Evolutionary conservation across 37 sponge, comb jelly and placozoan genomes (phyloP).

Genomic region (Oopsacas minuta): DNA sequence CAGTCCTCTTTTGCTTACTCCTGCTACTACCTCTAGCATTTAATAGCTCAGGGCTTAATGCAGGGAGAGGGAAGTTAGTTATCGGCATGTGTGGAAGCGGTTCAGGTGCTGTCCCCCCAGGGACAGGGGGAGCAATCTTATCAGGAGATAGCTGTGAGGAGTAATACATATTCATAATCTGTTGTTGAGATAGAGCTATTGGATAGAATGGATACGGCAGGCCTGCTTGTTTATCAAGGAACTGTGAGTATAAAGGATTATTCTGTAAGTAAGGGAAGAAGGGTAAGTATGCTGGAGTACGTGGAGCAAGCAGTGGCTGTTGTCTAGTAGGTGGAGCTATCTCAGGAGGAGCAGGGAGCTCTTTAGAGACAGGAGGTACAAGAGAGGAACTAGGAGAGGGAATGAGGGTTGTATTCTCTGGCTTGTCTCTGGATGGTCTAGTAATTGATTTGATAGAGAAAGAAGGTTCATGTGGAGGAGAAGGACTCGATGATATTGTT

Average conservation of each 20-base stretch:
- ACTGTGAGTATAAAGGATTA: not conserved
- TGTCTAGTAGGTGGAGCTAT: not conserved
- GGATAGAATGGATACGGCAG: conserved; percentile 2
- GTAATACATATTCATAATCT: not conserved
- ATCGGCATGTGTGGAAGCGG: not conserved
- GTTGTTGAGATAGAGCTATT: not conserved
- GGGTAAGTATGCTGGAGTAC: not conserved
- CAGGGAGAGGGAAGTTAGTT: not conserved
- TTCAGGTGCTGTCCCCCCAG: not conserved
- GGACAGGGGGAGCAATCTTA: not conserved
- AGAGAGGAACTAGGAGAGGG: not conserved
- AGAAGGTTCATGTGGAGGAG: not conserved
- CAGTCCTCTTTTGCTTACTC: not conserved
- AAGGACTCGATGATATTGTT: not conserved
- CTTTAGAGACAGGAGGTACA: not conserved
- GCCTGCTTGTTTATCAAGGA: not conserved
- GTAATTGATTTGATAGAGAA: not conserved
- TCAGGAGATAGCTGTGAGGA: not conserved
- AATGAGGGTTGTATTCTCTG: not conserved
- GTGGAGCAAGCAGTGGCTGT: not conserved
- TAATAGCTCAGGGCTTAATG: not conserved
- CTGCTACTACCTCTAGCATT: no score
- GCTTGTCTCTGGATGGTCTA: not conserved
- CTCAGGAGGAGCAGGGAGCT: not conserved
- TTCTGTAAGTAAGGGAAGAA: not conserved